Evolutionary conservation across 1,140 invertebrate genomes (phyloP).

Genomic region (Pachypeltis micranthus): DNA sequence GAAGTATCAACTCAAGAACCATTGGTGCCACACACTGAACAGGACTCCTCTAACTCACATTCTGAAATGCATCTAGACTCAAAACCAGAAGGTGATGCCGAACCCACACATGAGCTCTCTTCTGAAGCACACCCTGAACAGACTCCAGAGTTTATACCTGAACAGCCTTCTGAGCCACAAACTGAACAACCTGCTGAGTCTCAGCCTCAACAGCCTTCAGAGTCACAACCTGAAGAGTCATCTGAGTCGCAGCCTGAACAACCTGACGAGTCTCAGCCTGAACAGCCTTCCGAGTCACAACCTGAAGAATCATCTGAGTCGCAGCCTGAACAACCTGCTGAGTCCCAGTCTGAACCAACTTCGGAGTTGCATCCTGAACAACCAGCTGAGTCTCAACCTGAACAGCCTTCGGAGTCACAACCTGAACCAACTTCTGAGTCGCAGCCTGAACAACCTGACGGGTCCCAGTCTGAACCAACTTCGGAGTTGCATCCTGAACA

Average conservation of each 20-base stretch:
- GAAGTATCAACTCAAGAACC: too few species aligned
- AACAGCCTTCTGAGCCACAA: conserved; percentile 19
- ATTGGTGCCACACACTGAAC: too few species aligned
- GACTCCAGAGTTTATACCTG: not conserved
- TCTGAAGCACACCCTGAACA: not conserved
- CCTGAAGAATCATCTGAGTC: conserved; percentile 27
- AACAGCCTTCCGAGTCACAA: conserved; percentile 19
- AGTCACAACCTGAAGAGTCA: conserved; percentile 12
- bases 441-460: conserved; percentile 10
- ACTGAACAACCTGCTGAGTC: not conserved
- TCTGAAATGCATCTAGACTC: too few species aligned
- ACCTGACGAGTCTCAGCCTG: conserved; percentile 15
- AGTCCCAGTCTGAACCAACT: conserved; percentile 19
- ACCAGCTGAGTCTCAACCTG: conserved; percentile 15
- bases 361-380: conserved; percentile 16
- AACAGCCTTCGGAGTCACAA: conserved; percentile 20
- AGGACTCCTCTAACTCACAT: too few species aligned
- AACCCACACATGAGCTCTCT: too few species aligned
- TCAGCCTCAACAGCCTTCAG: conserved; percentile 16
- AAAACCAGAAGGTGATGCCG: too few species aligned
- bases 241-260: conserved; percentile 10
- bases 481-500: conserved; percentile 19
- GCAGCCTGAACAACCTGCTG: too few species aligned
- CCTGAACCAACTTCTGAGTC: conserved; percentile 11
- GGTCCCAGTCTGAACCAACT: not conserved